phyloP scores from a whole-genome alignment of 2,113 vertebrate genomes.

The Atlantisia rogersi region DNA sequence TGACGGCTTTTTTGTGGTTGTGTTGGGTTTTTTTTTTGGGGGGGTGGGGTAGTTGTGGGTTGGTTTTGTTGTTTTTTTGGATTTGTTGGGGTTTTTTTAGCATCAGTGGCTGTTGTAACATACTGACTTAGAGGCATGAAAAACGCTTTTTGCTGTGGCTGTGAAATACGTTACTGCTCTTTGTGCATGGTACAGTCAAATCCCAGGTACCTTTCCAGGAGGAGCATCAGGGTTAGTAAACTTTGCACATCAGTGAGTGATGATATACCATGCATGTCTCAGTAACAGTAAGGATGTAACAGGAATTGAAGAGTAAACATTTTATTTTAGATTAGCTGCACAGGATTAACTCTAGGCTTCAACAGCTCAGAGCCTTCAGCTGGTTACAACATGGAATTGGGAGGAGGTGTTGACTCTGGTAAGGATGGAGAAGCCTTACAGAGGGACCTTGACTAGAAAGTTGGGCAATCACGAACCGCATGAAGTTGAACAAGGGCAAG shows the following conservation, averaged over 20 bases:
- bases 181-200: background rate
- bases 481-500: too few relatives aligned
- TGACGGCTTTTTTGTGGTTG: background rate
- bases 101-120: background rate
- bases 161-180: background rate
- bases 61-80: background rate
- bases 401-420: too few relatives aligned
- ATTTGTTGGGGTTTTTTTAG: background rate
- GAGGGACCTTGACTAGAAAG: too few relatives aligned
- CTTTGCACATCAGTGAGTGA: background rate
- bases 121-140: fast-evolving
- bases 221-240: background rate
- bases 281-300: background rate
- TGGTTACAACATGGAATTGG: background rate
- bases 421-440: too few relatives aligned
- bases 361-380: background rate
- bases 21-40: background rate
- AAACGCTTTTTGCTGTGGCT: background rate
- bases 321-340: constrained; percentile 4
- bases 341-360: background rate
- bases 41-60: too few relatives aligned
- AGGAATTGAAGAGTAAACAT: background rate
- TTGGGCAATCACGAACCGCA: too few relatives aligned
- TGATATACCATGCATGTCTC: background rate
- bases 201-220: background rate